Evolutionary conservation across 2,113 vertebrate genomes (phyloP).

Genomic region (Rhagologus leucostigma): DNA sequence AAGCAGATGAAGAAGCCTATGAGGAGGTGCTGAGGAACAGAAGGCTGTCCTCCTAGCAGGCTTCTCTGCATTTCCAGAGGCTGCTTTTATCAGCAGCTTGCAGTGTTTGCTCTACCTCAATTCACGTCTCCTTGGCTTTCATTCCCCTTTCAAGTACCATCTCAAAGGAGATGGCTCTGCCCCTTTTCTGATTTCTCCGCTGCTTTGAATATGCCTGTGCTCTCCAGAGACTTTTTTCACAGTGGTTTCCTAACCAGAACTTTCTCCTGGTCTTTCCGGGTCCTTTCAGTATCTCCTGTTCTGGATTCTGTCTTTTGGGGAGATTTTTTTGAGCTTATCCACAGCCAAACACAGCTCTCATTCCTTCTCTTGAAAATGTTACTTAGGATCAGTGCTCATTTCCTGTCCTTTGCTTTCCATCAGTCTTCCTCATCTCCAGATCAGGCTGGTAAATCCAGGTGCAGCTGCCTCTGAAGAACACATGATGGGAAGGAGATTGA

Average conservation of each 20-base stretch:
- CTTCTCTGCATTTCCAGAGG: not conserved
- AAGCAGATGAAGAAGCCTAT: not conserved
- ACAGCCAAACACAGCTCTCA: not conserved
- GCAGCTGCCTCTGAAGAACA: not conserved
- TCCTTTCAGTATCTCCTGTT: not conserved
- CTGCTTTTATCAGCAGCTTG: not conserved
- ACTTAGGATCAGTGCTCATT: not conserved
- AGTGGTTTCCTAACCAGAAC: not conserved
- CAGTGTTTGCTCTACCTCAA: not conserved
- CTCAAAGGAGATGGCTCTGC: not conserved
- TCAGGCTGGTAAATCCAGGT: not conserved
- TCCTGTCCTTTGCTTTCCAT: not conserved
- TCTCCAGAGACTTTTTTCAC: not conserved
- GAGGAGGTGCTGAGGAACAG: not conserved
- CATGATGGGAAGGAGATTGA: not conserved
- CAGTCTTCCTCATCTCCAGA: not conserved
- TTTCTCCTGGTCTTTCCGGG: not conserved
- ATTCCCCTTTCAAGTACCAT: not conserved
- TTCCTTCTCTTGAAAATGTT: not conserved
- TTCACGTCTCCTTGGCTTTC: not conserved
- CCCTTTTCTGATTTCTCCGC: not conserved
- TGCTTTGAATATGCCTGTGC: not conserved
- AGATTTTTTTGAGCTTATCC: not conserved
- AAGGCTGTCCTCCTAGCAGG: not conserved
- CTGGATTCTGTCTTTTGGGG: not conserved